Evolutionary conservation across 2,113 vertebrate genomes (phyloP).

Genomic region (Spilogale gracilis): DNA sequence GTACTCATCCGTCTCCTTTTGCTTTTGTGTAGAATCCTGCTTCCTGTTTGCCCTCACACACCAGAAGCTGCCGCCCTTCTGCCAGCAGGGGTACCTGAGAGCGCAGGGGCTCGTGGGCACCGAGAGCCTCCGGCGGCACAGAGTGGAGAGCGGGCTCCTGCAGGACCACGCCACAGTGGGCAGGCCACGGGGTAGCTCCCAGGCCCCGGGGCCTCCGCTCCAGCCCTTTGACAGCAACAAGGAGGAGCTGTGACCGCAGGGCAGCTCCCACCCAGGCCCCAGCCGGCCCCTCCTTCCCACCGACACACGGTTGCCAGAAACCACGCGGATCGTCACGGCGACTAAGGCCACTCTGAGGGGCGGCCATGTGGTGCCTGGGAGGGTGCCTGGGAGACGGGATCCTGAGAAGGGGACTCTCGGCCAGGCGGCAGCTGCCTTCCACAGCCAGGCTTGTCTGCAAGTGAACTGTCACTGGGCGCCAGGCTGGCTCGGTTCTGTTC

Average conservation of each 20-base stretch:
- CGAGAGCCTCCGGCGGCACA: slow-evolving; percentile 79
- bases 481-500: no score
- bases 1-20: background rate
- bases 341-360: background rate
- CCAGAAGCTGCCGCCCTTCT: slow-evolving; percentile 93
- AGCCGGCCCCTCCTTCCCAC: slow-evolving; percentile 14
- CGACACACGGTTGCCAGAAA: slow-evolving; percentile 72
- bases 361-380: fast-evolving
- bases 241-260: slow-evolving; percentile 89
- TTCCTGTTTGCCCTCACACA: slow-evolving; percentile 94
- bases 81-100: slow-evolving; percentile 92
- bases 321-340: slow-evolving; percentile 40
- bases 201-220: slow-evolving; percentile 44
- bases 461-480: background rate
- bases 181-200: slow-evolving; percentile 57
- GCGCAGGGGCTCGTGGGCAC: slow-evolving; percentile 89
- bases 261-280: slow-evolving; percentile 38
- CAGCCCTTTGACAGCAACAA: slow-evolving; percentile 85
- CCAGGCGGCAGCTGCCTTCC: background rate
- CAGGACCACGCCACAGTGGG: slow-evolving; percentile 58
- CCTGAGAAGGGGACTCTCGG: background rate
- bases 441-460: background rate
- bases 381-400: background rate
- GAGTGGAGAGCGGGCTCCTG: slow-evolving; percentile 81
- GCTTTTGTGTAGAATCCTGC: slow-evolving; percentile 92